Base-by-base conservation (phyloP, 2,888 invertebrate genomes). In the Heliothis peltigera region DNA sequence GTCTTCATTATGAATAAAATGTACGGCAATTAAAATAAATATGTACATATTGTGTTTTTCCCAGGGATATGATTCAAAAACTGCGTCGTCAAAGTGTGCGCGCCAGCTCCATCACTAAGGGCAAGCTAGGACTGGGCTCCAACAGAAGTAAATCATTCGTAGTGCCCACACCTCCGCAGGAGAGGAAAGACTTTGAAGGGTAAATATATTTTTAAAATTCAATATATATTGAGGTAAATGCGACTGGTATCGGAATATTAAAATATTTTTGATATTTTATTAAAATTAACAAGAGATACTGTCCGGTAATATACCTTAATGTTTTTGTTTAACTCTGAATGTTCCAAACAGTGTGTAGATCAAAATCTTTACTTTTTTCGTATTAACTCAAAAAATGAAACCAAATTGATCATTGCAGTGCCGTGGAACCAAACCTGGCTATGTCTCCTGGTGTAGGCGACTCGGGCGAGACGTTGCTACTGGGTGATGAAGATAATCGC, bases 31-130 rank as follows among this genome's bases (percentile, higher is more conserved):
- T 32, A 32, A 1, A 12, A 32, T 12, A 12, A 15, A 2, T 15
- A 1, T 17, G 18, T 5, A 3, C 4, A 18, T 5, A 17, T 21
- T 46, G 46, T 17, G 21, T 3, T 47, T 59, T 8, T 64, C 58
- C 0, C 80, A 96, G 98, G 77, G 99, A 99, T 89, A 98, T 99
- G 97, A 98, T 99, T 77, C 98, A 99, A 89, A 98, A 97, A 88
- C 92, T 98, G 39, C 95, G 98, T 25, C 96, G 98, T 22, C 98
- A 98, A 89, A 98, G 98, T 83, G 97, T 98, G 15, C 97, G 97
- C 81, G 97, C 97, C 0, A 96, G 97, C 10, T 96, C 97, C 18
- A 96, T 98, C 79, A 95, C 95, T 5, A 97, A 97, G 87, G 97
- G 97, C 80, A 98, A 98, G 91, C 95, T 97, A 70, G 97, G 97